A percentile compares a stretch with the other conserved stretches of the same genome.
These are phyloP conservation scores for Scyliorhinus canicula DNA, from an alignment of 2,797 vertebrate species.

Conservation along the genomic window DNA sequence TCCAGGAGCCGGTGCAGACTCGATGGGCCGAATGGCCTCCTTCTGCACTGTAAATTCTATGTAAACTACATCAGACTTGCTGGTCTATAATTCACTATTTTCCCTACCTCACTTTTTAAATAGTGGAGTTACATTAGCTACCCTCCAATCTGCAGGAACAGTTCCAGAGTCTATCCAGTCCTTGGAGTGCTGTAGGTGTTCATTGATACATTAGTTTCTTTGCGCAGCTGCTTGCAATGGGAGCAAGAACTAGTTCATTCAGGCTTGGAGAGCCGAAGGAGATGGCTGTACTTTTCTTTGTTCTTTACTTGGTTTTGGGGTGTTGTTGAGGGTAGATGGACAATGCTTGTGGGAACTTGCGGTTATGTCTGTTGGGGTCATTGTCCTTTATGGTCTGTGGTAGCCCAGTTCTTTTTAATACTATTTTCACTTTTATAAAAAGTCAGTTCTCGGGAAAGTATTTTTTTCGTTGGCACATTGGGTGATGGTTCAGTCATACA, in stretches of 20 bases:
- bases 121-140: no score
- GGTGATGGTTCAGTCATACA: background rate
- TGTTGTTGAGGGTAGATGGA: background rate
- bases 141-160: no score
- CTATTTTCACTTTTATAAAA: constrained; percentile 2
- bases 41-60: no score
- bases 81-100: no score
- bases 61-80: no score
- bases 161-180: no score
- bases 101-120: no score
- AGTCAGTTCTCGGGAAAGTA: background rate
- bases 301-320: background rate
- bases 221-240: background rate
- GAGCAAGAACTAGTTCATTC: background rate
- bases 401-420: background rate
- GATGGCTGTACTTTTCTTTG: no score
- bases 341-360: background rate
- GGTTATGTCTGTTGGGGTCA: background rate
- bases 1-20: no score
- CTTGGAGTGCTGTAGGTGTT: background rate
- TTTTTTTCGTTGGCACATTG: background rate
- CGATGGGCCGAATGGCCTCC: no score
- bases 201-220: background rate
- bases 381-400: background rate
- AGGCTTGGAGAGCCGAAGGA: no score